Percentiles rank a stretch among this genome's conserved stretches.
phyloP scores from a whole-genome alignment of 2,113 vertebrate species.

The Amphilophus citrinellus region DNA sequence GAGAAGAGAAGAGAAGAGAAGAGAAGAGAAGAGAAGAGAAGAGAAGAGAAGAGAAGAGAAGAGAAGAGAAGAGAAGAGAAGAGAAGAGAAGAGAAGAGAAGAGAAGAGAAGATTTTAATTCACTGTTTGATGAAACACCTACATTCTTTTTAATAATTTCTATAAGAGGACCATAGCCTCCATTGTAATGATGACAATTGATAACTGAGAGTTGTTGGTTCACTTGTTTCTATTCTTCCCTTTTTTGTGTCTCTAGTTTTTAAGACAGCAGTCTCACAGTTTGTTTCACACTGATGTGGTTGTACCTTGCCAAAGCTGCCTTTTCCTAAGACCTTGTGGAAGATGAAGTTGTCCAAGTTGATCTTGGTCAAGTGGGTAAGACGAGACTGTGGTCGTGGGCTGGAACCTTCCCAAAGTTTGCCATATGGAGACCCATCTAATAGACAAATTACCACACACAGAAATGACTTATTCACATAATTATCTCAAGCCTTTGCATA shows the following conservation, averaged over 20 bases:
- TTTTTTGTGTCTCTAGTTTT: constrained; percentile 1
- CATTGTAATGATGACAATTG: neutral
- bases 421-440: constrained; percentile 82
- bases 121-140: neutral
- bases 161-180: neutral
- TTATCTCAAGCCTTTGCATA: neutral
- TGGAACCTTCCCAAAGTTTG: constrained; percentile 88
- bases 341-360: constrained; percentile 88
- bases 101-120: neutral
- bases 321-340: constrained; percentile 97
- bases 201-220: neutral
- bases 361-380: constrained; percentile 80
- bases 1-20: neutral
- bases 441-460: constrained; percentile 7
- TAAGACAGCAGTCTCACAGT: constrained; percentile 2
- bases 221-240: neutral
- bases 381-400: constrained; percentile 65
- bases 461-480: neutral
- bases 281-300: neutral
- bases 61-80: no score
- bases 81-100: neutral
- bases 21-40: neutral
- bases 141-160: neutral
- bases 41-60: neutral
- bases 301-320: constrained; percentile 98